A percentile compares a stretch with the other conserved stretches of the same genome.
Evolutionary conservation across 2,113 vertebrate species (phyloP).

Genomic region (Dipodomys stephensi): DNA sequence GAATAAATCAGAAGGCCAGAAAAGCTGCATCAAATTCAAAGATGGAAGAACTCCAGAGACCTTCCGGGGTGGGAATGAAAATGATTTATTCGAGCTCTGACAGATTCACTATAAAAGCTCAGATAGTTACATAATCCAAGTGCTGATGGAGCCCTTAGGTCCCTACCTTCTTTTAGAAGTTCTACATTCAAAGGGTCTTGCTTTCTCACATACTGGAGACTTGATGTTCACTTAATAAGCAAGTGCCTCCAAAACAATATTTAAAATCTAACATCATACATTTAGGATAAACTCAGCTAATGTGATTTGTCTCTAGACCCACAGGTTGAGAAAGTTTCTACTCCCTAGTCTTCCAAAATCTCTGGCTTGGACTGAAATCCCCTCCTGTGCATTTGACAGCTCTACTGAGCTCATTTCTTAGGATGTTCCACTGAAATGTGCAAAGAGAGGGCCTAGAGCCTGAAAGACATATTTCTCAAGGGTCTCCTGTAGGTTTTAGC

Average conservation of each 20-base stretch:
- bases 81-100: slow-evolving; percentile 62
- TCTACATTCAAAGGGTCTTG: background rate
- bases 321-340: background rate
- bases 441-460: background rate
- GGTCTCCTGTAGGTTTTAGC: background rate
- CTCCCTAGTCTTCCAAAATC: background rate
- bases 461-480: background rate
- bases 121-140: slow-evolving; percentile 10
- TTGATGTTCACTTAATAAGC: background rate
- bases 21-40: slow-evolving; percentile 62
- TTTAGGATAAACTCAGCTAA: background rate
- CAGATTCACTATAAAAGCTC: slow-evolving; percentile 51
- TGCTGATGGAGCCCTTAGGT: background rate
- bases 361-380: slow-evolving; percentile 34
- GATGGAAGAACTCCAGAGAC: slow-evolving; percentile 60
- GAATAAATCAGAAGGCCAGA: slow-evolving; percentile 9
- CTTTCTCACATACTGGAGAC: slow-evolving; percentile 14
- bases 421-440: background rate
- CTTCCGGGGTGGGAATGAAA: slow-evolving; percentile 48
- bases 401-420: slow-evolving; percentile 7
- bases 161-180: slow-evolving; percentile 35
- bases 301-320: background rate
- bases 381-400: background rate
- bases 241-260: slow-evolving; percentile 35
- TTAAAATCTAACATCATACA: slow-evolving; percentile 32